A percentile compares a stretch with the other conserved stretches of the same genome.
These are phyloP conservation scores for Idaea straminata DNA, from an alignment of 2,888 invertebrate genomes.

Conservation along the genomic window DNA sequence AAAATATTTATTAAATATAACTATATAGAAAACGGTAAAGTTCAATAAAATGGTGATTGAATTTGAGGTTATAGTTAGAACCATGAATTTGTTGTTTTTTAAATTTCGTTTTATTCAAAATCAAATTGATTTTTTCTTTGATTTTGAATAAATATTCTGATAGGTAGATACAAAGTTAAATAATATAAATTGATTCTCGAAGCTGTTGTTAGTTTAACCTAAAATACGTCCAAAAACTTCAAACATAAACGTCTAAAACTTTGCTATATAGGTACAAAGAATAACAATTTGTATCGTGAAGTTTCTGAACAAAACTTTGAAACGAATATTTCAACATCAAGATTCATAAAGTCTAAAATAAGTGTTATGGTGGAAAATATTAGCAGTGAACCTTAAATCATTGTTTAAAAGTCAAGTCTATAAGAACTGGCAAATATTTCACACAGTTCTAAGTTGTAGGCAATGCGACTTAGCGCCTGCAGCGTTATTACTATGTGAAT, in stretches of 20 bases:
- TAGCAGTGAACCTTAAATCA: background rate
- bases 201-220: background rate
- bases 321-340: conserved; percentile 3
- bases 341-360: background rate
- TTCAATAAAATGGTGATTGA: background rate
- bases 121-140: background rate
- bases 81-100: background rate
- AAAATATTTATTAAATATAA: conserved; percentile 26
- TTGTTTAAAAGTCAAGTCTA: background rate
- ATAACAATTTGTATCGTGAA: background rate
- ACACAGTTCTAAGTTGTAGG: conserved; percentile 11
- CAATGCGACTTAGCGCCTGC: conserved; percentile 10
- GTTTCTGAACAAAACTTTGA: background rate
- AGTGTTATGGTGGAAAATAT: background rate
- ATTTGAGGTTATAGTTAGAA: background rate
- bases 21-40: conserved; percentile 4
- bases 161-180: background rate
- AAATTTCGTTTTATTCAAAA: background rate
- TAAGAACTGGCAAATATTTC: conserved; percentile 11
- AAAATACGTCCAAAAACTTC: background rate
- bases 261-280: too few relatives aligned
- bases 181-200: background rate
- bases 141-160: background rate
- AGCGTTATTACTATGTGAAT: conserved; percentile 11
- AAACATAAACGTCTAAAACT: background rate